Conservation (phyloP, 2,888 invertebrate species). For the Siphonodentalium dalli region DNA sequence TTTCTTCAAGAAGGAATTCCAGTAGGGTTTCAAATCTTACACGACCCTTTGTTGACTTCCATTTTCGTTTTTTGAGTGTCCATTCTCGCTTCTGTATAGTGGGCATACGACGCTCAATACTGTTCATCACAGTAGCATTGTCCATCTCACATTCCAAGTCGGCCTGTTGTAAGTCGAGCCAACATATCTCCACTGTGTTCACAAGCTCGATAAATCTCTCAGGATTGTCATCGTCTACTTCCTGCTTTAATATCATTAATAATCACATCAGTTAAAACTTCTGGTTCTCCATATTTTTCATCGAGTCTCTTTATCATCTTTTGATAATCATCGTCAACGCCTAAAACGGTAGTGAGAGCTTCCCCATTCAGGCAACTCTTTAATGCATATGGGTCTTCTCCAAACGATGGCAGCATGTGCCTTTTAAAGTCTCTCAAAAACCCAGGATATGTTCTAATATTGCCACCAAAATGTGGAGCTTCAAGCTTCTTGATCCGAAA, state of each 20-base stretch:
- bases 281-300: slow-evolving; percentile 10
- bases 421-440: slow-evolving; percentile 10
- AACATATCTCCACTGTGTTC: slow-evolving; percentile 7
- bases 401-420: slow-evolving; percentile 4
- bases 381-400: neutral
- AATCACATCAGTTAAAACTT: slow-evolving; percentile 3
- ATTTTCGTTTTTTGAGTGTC: slow-evolving; percentile 2
- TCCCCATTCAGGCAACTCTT: slow-evolving; percentile 12
- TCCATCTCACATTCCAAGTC: slow-evolving; percentile 12
- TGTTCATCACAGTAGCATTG: slow-evolving; percentile 10
- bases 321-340: slow-evolving; percentile 7
- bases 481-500: slow-evolving; percentile 9
- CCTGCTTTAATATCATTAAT: slow-evolving; percentile 2
- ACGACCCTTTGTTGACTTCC: neutral
- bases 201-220: slow-evolving; percentile 4
- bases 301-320: slow-evolving; percentile 11
- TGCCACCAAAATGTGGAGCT: slow-evolving; percentile 4
- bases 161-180: slow-evolving; percentile 7
- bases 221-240: slow-evolving; percentile 1
- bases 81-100: slow-evolving; percentile 10
- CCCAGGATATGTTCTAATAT: slow-evolving; percentile 8
- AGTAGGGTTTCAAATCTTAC: slow-evolving; percentile 1
- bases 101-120: slow-evolving; percentile 8
- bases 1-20: slow-evolving; percentile 6
- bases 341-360: slow-evolving; percentile 3